phyloP scores from a whole-genome alignment of 2,113 vertebrate species.

The Chauna torquata region DNA sequence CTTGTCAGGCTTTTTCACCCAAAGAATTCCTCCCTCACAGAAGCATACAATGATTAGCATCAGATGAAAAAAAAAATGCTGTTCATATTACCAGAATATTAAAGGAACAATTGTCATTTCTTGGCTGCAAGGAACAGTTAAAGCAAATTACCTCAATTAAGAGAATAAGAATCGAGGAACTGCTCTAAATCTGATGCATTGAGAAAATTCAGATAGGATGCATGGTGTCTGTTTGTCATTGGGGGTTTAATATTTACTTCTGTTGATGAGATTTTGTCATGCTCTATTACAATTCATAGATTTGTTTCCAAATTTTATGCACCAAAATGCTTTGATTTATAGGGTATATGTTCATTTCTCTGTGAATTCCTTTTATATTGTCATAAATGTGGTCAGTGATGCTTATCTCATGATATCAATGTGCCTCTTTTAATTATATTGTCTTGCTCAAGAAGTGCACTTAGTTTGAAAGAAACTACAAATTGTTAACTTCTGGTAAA shows the following conservation, averaged over 20 bases:
- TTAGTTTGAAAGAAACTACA: conserved; percentile 13
- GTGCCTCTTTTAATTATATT: conserved; percentile 62
- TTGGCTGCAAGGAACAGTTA: conserved; percentile 39
- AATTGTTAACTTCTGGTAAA: conserved; percentile 26
- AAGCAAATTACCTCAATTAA: conserved; percentile 54
- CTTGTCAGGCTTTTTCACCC: background rate
- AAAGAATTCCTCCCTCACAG: background rate
- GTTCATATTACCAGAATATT: conserved; percentile 32
- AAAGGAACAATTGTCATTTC: conserved; percentile 42
- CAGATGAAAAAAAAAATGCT: background rate
- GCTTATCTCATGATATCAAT: conserved; percentile 58
- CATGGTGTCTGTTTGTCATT: conserved; percentile 52
- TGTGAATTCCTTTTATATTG: conserved; percentile 9
- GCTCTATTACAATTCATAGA: conserved; percentile 82
- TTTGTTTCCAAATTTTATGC: conserved; percentile 76
- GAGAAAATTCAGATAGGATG: conserved; percentile 31
- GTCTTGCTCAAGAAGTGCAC: conserved; percentile 51
- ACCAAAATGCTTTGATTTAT: conserved; percentile 79
- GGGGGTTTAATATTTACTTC: conserved; percentile 81
- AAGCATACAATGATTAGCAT: background rate
- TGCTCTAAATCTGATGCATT: background rate
- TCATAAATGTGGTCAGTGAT: conserved; percentile 56
- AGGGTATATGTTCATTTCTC: conserved; percentile 25
- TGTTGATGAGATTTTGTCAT: conserved; percentile 79
- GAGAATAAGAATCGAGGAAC: conserved; percentile 37